These are phyloP conservation scores for Congeria kusceri DNA, from an alignment of 2,888 invertebrate species.

Conservation along the genomic window DNA sequence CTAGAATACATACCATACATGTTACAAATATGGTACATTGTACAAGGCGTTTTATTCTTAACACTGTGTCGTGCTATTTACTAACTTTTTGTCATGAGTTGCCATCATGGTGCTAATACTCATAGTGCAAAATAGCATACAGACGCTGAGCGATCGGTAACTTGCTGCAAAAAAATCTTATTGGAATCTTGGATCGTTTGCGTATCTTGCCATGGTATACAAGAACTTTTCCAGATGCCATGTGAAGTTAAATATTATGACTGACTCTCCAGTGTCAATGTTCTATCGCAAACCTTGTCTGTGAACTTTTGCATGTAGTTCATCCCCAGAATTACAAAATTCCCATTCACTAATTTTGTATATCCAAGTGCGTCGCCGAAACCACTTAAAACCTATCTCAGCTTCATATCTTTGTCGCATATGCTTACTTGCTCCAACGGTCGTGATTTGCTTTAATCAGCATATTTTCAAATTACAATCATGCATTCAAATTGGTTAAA, in stretches of 20 bases:
- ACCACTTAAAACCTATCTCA: constrained; percentile 4
- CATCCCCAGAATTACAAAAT: background rate
- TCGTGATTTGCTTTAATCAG: no score
- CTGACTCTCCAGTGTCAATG: constrained; percentile 77
- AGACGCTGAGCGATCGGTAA: background rate
- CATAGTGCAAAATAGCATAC: no score
- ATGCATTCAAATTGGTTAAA: no score
- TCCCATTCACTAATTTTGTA: background rate
- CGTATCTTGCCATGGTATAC: constrained; percentile 22
- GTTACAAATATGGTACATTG: no score
- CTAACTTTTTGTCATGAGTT: no score
- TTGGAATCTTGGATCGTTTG: constrained; percentile 53
- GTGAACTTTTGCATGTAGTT: background rate
- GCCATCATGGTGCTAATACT: no score
- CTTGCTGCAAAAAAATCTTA: constrained; percentile 29
- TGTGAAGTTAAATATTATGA: constrained; percentile 84
- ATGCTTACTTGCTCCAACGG: no score
- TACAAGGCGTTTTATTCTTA: no score
- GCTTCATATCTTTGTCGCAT: background rate
- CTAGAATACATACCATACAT: no score
- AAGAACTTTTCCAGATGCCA: constrained; percentile 73
- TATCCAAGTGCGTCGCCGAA: background rate
- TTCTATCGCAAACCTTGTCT: constrained; percentile 65
- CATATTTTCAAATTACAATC: no score
- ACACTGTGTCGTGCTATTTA: no score